phyloP scores from a whole-genome alignment of 1,140 invertebrate genomes.

The Tetramorium parvispinum region DNA sequence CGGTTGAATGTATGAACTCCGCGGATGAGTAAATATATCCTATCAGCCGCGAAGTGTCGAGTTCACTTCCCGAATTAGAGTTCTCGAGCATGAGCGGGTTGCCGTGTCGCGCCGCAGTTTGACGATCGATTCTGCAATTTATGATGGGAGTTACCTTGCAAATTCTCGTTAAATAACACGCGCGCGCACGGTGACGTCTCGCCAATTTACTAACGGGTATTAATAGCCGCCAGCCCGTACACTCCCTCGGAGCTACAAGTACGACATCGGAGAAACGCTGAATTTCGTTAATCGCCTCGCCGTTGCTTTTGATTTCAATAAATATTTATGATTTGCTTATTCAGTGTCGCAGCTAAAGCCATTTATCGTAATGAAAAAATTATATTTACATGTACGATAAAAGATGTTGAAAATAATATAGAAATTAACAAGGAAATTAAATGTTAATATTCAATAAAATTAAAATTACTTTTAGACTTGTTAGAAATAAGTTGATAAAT shows the following conservation, averaged over 20 bases:
- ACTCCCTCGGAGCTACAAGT: not conserved
- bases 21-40: constrained; percentile 8
- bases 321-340: constrained; percentile 8
- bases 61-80: constrained; percentile 27
- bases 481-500: not conserved
- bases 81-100: not conserved
- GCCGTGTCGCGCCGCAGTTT: not conserved
- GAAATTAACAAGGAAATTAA: not conserved
- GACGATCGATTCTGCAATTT: constrained; percentile 53
- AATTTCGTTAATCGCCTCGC: not conserved
- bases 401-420: not conserved
- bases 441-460: not conserved
- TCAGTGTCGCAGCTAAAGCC: not conserved
- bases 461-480: not conserved
- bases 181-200: constrained; percentile 23
- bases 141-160: constrained; percentile 11
- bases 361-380: not conserved
- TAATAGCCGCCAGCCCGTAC: constrained; percentile 24
- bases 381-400: not conserved
- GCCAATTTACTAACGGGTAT: constrained; percentile 42
- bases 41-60: constrained; percentile 6
- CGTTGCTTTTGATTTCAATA: not conserved
- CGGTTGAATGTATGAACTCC: constrained; percentile 7
- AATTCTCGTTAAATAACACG: constrained; percentile 36
- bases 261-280: not conserved